A percentile compares a stretch with the other conserved stretches of the same genome.
Conservation (phyloP, 2,888 invertebrate species). For the Argyra leucocephala region DNA sequence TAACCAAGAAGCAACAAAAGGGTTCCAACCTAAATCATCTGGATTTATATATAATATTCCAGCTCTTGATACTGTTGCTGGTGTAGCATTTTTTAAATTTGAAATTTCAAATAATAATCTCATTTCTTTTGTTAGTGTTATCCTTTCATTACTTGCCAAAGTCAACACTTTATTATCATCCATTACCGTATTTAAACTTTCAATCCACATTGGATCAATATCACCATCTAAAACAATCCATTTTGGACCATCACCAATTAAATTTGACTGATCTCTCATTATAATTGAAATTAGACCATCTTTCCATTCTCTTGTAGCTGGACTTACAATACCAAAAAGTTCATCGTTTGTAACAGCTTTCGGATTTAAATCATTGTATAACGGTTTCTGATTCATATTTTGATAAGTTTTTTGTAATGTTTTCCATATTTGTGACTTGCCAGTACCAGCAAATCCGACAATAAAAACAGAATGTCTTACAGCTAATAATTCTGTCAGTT, state of each 20-base stretch:
- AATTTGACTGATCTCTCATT: conserved; percentile 87
- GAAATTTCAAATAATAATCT: conserved; percentile 89
- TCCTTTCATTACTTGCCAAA: conserved; percentile 87
- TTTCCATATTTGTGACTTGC: conserved; percentile 89
- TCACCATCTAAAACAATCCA: conserved; percentile 95
- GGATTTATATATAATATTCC: conserved; percentile 92
- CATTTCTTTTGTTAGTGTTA: conserved; percentile 81
- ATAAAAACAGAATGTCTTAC: conserved; percentile 91
- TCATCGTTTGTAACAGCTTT: conserved; percentile 95
- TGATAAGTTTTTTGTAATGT: conserved; percentile 73
- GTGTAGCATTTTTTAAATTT: conserved; percentile 81
- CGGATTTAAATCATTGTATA: conserved; percentile 85
- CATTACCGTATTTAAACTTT: conserved; percentile 92
- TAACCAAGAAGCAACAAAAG: conserved; percentile 82
- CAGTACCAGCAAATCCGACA: conserved; percentile 77
- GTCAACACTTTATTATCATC: conserved; percentile 92
- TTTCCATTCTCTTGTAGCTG: conserved; percentile 88
- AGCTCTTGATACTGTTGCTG: conserved; percentile 89
- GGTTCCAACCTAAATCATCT: conserved; percentile 89
- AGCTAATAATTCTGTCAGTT: conserved; percentile 83
- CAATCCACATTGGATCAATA: conserved; percentile 98
- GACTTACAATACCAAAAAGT: conserved; percentile 87
- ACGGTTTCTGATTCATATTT: conserved; percentile 72
- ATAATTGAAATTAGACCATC: conserved; percentile 82
- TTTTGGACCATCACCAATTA: conserved; percentile 75